Evolutionary conservation across 1,140 invertebrate species (phyloP), one percentile per base, ranked within the genome.

Genomic region (Eupristina koningsbergeri): DNA sequence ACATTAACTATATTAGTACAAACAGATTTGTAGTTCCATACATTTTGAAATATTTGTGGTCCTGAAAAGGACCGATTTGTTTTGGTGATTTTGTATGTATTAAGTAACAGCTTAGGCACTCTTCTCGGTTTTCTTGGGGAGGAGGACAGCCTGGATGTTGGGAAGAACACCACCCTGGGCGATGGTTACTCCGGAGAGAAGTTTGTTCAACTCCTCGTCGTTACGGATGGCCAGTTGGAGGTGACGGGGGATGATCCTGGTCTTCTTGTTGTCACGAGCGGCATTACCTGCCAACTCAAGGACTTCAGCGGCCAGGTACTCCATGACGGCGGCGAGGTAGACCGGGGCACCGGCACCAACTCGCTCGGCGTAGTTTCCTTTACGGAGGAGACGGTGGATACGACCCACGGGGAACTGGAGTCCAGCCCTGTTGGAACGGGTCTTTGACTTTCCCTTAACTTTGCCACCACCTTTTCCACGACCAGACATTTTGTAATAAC

Each of bases 241-340:
- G 19, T 58, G 50, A 39, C 50, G 50, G 19, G 74, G 50, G 17
- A 61, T 61, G 34, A 76, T 74, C 5, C 71, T 58, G 8, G 74
- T 76, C 87, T 94, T 93, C 36, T 94, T 94, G 85, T 95, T 94
- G 50, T 95, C 93, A 34, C 92, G 89, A 0, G 97, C 96, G 31
- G 74, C 74, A 17, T 76, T 76, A 29, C 74, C 74, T 1, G 74
- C 74, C 74, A 76, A 76, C 87, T 96, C 96, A 77, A 96, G 90
- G 29, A 97, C 94, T 93, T 97, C 96, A 91, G 96, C 96, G 84
- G 94, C 89, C 50, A 94, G 86, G 84, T 94, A 94, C 86, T 94
- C 94, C 92, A 94, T 92, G 5, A 94, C 93, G 0, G 95, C 95
- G 31, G 95, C 94, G 69, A 96, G 87, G 87, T 96, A 96, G 0